These are phyloP conservation scores for Hypsibius dujardini DNA, from an alignment of 1,140 invertebrate genomes.

Conservation along the genomic window DNA sequence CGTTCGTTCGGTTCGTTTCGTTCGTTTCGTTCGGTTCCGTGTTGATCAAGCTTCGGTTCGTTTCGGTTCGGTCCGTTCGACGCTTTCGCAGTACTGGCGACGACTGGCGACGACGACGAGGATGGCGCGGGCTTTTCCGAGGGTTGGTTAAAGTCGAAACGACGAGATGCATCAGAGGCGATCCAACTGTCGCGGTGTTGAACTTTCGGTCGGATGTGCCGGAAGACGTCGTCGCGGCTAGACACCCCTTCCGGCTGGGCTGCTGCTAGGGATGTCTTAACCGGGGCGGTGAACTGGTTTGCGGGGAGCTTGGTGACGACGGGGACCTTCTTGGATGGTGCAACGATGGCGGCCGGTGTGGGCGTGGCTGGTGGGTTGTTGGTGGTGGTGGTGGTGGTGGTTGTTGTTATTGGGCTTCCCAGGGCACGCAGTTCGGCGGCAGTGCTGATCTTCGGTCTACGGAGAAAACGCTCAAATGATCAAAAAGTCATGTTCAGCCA, in stretches of 20 bases:
- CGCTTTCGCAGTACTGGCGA: neutral
- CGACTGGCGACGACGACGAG: neutral
- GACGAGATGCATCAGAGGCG: neutral
- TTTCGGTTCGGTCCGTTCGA: too few relatives aligned
- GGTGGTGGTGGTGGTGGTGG: neutral
- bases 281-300: neutral
- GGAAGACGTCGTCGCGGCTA: neutral
- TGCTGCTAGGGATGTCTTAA: neutral
- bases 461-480: too few relatives aligned
- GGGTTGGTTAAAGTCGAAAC: neutral
- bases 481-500: too few relatives aligned
- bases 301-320: neutral
- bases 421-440: neutral
- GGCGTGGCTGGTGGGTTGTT: neutral
- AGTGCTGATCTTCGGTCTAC: too few relatives aligned
- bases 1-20: neutral
- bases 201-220: neutral
- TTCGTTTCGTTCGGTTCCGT: too few relatives aligned
- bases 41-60: too few relatives aligned
- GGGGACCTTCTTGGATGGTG: neutral
- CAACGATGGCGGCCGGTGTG: neutral
- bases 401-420: neutral
- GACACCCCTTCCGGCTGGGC: neutral
- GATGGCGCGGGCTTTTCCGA: neutral
- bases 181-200: neutral